phyloP scores from a whole-genome alignment of 2,113 vertebrate genomes.

The Clupea harengus region DNA sequence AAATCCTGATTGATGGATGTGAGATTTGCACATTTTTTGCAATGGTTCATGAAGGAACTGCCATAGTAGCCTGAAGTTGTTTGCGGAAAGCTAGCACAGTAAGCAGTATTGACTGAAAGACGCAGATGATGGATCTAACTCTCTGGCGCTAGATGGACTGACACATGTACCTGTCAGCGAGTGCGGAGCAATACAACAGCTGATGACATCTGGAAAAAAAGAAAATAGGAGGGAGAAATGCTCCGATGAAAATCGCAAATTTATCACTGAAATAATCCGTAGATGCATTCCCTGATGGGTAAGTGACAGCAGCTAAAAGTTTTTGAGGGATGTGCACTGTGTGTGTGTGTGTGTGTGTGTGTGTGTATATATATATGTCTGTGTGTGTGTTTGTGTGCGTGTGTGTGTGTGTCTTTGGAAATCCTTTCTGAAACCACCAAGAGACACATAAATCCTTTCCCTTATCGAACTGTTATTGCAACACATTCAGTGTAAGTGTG shows the following conservation, averaged over 20 bases:
- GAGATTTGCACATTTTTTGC: background rate
- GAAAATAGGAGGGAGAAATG: background rate
- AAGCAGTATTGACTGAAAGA: slow-evolving; percentile 12
- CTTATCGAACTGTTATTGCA: slow-evolving; percentile 14
- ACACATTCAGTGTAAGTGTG: background rate
- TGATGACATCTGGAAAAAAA: background rate
- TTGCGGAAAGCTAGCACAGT: background rate
- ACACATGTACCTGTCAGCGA: slow-evolving; percentile 9
- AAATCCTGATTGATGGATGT: background rate
- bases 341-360: background rate
- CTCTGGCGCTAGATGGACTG: background rate
- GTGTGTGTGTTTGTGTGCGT: background rate
- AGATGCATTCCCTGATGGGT: background rate
- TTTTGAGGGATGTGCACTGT: background rate
- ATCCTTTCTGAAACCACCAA: background rate
- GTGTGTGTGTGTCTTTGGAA: slow-evolving; percentile 4
- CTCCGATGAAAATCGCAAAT: background rate
- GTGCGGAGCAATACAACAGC: slow-evolving; percentile 4
- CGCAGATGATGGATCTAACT: background rate
- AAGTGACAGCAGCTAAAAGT: background rate
- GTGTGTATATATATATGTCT: background rate
- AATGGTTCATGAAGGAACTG: background rate
- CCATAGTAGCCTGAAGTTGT: background rate
- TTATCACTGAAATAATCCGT: slow-evolving; percentile 2
- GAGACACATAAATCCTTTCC: slow-evolving; percentile 10